A percentile compares a stretch with the other conserved stretches of the same genome.
These are phyloP conservation scores for Karalla daura DNA, from an alignment of 2,797 vertebrate species.

Conservation along the genomic window DNA sequence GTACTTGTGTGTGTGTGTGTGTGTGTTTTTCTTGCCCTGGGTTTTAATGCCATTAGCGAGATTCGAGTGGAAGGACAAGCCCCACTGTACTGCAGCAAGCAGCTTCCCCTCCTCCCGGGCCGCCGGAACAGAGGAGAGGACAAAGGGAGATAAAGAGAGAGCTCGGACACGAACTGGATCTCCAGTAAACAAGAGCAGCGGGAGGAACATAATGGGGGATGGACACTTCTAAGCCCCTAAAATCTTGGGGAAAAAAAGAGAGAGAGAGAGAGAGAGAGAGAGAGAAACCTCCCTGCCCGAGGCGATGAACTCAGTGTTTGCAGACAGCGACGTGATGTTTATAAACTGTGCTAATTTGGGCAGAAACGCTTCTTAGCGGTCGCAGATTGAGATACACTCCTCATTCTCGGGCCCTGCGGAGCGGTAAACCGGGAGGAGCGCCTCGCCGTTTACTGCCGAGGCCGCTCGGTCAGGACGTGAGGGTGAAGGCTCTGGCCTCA, in stretches of 20 bases:
- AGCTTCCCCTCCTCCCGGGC: conserved; percentile 38
- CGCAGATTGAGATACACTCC: conserved; percentile 17
- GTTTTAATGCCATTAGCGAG: conserved; percentile 75
- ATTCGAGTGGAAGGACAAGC: conserved; percentile 67
- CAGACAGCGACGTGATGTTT: background rate
- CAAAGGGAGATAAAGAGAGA: conserved; percentile 10
- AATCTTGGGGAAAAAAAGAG: too few relatives aligned
- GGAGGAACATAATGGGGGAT: background rate
- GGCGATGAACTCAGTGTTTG: conserved; percentile 19
- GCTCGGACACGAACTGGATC: conserved; percentile 15
- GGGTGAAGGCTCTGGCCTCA: too few relatives aligned
- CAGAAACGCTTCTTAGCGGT: too few relatives aligned
- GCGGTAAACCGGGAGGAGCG: conserved; percentile 24
- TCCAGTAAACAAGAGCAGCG: background rate
- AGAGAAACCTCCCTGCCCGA: background rate
- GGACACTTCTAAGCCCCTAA: background rate
- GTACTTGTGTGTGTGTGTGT: conserved; percentile 32
- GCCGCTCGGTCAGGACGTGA: too few relatives aligned
- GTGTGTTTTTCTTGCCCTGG: conserved; percentile 32
- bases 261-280: too few relatives aligned
- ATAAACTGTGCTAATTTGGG: conserved; percentile 3
- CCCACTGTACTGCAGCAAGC: conserved; percentile 35
- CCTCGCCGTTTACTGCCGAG: conserved; percentile 64
- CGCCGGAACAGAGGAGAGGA: conserved; percentile 35
- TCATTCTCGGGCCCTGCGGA: conserved; percentile 36